These are phyloP conservation scores for Lissocephala sabroskyi DNA, from an alignment of 2,888 invertebrate species.

Conservation along the genomic window DNA sequence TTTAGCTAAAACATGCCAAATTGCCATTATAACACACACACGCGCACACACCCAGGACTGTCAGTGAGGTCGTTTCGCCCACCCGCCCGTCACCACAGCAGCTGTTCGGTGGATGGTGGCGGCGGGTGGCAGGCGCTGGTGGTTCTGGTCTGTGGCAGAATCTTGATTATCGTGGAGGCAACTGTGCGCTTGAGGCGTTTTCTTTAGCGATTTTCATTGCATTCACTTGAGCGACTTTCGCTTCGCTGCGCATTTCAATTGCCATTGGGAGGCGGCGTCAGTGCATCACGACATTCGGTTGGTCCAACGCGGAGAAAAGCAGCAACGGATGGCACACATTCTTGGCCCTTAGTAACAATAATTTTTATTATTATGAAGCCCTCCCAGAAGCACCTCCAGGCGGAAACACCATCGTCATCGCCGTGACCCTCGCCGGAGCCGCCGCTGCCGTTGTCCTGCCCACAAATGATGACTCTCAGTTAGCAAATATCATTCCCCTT, in stretches of 20 bases:
- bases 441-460: conserved; percentile 4
- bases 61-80: no score
- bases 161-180: conserved; percentile 47
- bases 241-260: conserved; percentile 50
- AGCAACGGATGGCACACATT: background rate
- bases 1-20: no score
- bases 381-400: no score
- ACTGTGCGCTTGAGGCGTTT: conserved; percentile 25
- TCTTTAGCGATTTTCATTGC: conserved; percentile 54
- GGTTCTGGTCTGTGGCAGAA: conserved; percentile 32
- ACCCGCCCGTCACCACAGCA: no score
- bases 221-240: conserved; percentile 52
- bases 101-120: no score
- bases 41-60: no score
- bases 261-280: conserved; percentile 42
- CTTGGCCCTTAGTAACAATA: conserved; percentile 58
- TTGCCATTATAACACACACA: no score
- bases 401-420: no score
- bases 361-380: conserved; percentile 63
- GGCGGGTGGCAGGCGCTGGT: no score
- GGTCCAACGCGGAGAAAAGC: background rate
- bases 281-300: no score
- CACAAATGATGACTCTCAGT: conserved; percentile 57
- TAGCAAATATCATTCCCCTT: conserved; percentile 51
- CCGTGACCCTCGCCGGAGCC: no score